These are phyloP conservation scores for Sylvicola cinctus DNA, from an alignment of 2,888 invertebrate genomes.

Conservation along the genomic window DNA sequence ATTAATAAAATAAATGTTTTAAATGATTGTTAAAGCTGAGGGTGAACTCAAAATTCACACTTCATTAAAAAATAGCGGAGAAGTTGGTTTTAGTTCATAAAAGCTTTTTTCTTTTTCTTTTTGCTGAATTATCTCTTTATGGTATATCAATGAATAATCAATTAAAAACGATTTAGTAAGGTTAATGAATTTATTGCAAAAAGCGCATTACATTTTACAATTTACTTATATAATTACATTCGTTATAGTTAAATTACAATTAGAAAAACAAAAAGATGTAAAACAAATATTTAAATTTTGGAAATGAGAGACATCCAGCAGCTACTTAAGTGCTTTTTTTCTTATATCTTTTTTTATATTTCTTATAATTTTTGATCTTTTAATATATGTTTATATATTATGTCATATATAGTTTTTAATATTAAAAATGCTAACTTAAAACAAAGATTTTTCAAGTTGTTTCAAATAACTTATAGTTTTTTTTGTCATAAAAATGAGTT, in stretches of 20 bases:
- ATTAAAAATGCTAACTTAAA: background rate
- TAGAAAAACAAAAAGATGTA: background rate
- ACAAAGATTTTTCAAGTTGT: background rate
- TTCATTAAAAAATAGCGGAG: too few relatives aligned
- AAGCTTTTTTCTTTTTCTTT: constrained; percentile 4
- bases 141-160: background rate
- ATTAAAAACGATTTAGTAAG: constrained; percentile 4
- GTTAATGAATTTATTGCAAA: constrained; percentile 18
- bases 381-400: background rate
- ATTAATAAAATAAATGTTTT: too few relatives aligned
- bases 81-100: constrained; percentile 2
- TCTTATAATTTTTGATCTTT: background rate
- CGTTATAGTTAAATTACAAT: background rate
- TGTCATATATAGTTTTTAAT: background rate
- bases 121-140: constrained; percentile 8
- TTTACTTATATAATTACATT: constrained; percentile 3
- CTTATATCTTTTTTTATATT: background rate
- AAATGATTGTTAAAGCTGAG: too few relatives aligned
- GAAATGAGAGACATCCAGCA: too few relatives aligned
- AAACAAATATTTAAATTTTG: background rate
- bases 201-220: constrained; percentile 17
- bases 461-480: too few relatives aligned
- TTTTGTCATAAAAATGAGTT: too few relatives aligned
- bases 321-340: background rate
- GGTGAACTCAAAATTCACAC: too few relatives aligned